phyloP scores from a whole-genome alignment of 2,797 vertebrate genomes.

The Spizella passerina region DNA sequence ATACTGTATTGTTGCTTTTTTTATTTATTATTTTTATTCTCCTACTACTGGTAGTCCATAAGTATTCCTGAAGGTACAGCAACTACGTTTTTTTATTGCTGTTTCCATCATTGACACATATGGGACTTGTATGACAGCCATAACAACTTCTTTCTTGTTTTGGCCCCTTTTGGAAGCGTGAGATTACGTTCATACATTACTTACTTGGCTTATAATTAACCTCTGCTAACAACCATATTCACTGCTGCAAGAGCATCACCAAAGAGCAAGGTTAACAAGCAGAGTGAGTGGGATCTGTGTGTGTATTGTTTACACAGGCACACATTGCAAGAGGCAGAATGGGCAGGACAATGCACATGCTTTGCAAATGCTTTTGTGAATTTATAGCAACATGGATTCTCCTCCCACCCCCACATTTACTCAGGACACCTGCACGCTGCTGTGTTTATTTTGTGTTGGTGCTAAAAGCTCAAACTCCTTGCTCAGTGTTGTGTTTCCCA shows the following conservation, averaged over 20 bases:
- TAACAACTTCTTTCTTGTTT: not conserved
- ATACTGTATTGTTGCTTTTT: not conserved
- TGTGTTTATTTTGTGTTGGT: not conserved
- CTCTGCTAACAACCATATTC: not conserved
- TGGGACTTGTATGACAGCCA: not conserved
- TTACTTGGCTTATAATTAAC: not conserved
- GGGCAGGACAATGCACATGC: not conserved
- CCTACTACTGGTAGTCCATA: not conserved
- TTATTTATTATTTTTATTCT: not conserved
- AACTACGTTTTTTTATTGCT: not conserved
- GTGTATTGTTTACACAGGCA: not conserved
- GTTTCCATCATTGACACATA: not conserved
- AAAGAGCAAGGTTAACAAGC: not conserved
- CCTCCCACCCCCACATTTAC: not conserved
- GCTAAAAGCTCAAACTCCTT: not conserved
- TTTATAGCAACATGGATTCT: not conserved
- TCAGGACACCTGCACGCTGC: not conserved
- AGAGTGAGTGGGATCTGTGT: not conserved
- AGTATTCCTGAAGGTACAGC: not conserved
- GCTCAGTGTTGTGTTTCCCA: not conserved
- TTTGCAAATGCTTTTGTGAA: not conserved
- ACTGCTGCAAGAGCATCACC: not conserved
- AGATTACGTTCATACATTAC: not conserved
- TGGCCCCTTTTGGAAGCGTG: not conserved
- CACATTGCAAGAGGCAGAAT: not conserved